Conservation (phyloP, 2,888 invertebrate genomes). For the Trichacis sp. region DNA sequence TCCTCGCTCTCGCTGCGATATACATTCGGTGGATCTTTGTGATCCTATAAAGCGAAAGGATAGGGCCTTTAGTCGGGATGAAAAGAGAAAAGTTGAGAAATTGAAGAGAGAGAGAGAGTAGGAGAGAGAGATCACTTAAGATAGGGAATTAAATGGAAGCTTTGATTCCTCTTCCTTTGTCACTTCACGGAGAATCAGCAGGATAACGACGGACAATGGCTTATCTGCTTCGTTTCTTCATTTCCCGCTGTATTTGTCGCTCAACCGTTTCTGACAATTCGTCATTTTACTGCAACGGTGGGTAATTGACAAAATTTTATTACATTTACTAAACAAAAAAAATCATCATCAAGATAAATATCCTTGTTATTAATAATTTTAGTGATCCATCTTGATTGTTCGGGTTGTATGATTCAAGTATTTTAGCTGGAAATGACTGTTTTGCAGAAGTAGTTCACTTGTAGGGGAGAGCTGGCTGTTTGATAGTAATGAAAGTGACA, state of each 20-base stretch:
- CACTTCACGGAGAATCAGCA: conserved; percentile 22
- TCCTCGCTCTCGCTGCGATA: conserved; percentile 20
- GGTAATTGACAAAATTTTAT: conserved; percentile 40
- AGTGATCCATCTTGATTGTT: no score
- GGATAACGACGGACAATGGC: conserved; percentile 32
- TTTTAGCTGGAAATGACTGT: no score
- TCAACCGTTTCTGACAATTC: conserved; percentile 27
- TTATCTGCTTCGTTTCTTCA: conserved; percentile 36
- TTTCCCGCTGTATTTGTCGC: conserved; percentile 33
- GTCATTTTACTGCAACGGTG: conserved; percentile 26
- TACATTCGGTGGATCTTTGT: conserved; percentile 33
- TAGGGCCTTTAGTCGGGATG: conserved; percentile 17
- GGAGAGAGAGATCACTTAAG: conserved; percentile 25
- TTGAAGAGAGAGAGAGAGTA: conserved; percentile 9
- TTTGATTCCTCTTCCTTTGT: conserved; percentile 37
- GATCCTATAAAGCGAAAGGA: conserved; percentile 29
- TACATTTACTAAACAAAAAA: no score
- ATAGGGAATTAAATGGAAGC: conserved; percentile 41
- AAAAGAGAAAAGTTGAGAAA: conserved; percentile 8
- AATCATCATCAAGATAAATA: no score
- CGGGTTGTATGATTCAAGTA: no score
- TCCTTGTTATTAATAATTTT: no score
- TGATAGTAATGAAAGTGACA: no score
- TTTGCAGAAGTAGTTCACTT: no score
- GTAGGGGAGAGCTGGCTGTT: no score